Percentiles rank a stretch among this genome's conserved stretches.
Evolutionary conservation across 1,140 invertebrate species (phyloP).

Genomic region (Diuraphis noxia): DNA sequence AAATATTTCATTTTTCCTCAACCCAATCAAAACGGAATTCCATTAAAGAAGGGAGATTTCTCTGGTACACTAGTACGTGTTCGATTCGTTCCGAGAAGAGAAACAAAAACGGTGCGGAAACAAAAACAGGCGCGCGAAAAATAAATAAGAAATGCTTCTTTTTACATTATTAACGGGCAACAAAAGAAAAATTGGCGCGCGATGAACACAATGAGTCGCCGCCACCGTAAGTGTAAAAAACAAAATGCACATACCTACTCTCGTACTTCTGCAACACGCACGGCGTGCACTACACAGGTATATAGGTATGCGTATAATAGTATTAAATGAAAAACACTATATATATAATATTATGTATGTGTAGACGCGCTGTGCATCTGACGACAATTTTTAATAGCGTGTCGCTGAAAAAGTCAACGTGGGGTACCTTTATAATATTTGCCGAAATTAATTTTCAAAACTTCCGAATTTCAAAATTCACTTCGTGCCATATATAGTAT

Average conservation of each 20-base stretch:
- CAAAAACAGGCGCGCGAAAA: slow-evolving; percentile 10
- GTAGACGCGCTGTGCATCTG: not conserved
- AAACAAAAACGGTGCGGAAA: slow-evolving; percentile 35
- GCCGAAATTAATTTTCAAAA: not conserved
- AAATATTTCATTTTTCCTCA: slow-evolving; percentile 19
- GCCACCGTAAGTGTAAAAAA: not conserved
- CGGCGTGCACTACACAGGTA: not conserved
- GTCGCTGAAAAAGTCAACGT: not conserved
- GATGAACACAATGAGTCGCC: not conserved
- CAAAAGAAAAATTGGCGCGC: slow-evolving; percentile 17
- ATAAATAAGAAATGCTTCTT: slow-evolving; percentile 44
- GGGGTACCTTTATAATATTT: no score
- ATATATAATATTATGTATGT: not conserved
- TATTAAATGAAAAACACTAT: not conserved
- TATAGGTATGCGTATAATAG: not conserved
- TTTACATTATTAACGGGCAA: not conserved
- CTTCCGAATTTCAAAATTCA: not conserved
- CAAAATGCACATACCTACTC: not conserved
- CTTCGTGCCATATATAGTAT: not conserved
- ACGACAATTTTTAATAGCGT: not conserved
- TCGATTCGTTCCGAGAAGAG: slow-evolving; percentile 43
- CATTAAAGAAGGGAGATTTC: slow-evolving; percentile 29
- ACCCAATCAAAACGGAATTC: slow-evolving; percentile 18
- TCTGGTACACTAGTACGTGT: slow-evolving; percentile 26
- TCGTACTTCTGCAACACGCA: not conserved